phyloP scores from a whole-genome alignment of 1,140 invertebrate genomes.

The Macrocentrus cingulum region DNA sequence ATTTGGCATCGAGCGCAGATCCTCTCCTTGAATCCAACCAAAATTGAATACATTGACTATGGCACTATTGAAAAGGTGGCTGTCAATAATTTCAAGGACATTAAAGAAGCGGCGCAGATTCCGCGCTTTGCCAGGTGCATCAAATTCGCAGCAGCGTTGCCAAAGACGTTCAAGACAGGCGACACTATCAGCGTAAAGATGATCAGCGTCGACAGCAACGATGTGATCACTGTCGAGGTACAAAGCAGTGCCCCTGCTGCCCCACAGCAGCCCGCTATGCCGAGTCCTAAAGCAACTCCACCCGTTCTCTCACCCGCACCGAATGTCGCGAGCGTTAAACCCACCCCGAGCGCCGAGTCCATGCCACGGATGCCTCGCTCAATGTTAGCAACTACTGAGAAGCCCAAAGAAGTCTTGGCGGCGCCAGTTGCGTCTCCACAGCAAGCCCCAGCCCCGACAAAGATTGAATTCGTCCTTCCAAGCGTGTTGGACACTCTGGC shows the following conservation, averaged over 20 bases:
- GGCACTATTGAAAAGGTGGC: constrained; percentile 32
- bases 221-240: constrained; percentile 35
- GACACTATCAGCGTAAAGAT: constrained; percentile 29
- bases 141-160: background rate
- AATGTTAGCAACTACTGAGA: background rate
- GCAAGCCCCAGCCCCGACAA: background rate
- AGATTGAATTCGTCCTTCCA: background rate
- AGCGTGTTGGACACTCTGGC: constrained; percentile 18
- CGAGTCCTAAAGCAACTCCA: too few species aligned
- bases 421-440: background rate
- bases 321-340: too few species aligned
- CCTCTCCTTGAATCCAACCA: constrained; percentile 27
- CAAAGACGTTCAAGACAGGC: background rate
- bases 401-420: constrained; percentile 8
- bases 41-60: constrained; percentile 40
- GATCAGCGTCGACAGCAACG: constrained; percentile 28
- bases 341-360: too few species aligned
- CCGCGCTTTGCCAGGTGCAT: constrained; percentile 14
- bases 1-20: constrained; percentile 42
- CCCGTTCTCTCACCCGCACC: too few species aligned
- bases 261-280: background rate
- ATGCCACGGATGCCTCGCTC: too few species aligned
- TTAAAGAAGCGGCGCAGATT: constrained; percentile 23
- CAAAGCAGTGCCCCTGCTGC: background rate
- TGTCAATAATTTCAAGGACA: constrained; percentile 27